Evolutionary conservation across 1,140 invertebrate genomes (phyloP), one percentile per base, ranked within the genome.

Genomic region (Phthorimaea operculella): DNA sequence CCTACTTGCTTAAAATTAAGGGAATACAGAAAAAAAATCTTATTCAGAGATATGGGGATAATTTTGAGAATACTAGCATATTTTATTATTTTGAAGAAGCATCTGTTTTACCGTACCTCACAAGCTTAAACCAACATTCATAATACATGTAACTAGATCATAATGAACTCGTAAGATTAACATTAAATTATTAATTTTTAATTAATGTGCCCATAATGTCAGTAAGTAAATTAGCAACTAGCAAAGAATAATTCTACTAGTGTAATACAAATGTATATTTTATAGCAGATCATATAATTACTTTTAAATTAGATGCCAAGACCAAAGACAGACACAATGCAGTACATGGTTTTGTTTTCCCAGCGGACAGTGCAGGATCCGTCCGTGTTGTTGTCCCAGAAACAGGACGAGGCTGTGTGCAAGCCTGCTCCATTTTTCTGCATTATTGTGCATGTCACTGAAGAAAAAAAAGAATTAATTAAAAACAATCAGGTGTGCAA

Each of bases 301-400:
- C 10, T 48, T 56, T 39, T 56, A 53, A 52, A 8, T 90, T 90
- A 96, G 62, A 96, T 92, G 48, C 94, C 92, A 54, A 98, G 84
- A 36, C 96, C 96, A 86, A 97, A 98, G 16, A 98, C 96, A 53
- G 95, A 97, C 2, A 89, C 96, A 76, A 99, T 98, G 83, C 96
- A 98, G 79, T 98, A 99, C 94, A 99, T 98, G 9, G 96, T 97
- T 87, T 99, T 99, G 81, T 99, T 99, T 76, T 99, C 97, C 97
- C 97, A 99, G 79, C 96, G 94, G 3, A 99, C 96, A 10, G 96
- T 99, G 86, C 96, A 98, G 69, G 95, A 97, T 61, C 97, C 97
- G 88, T 99, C 98, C 21, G 96, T 98, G 51, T 92, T 91, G 75
- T 98, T 98, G 83, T 99, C 97, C 97, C 97, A 99, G 83, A 93